Conservation (phyloP, 2,113 vertebrate genomes). For the Chaetura pelagica region DNA sequence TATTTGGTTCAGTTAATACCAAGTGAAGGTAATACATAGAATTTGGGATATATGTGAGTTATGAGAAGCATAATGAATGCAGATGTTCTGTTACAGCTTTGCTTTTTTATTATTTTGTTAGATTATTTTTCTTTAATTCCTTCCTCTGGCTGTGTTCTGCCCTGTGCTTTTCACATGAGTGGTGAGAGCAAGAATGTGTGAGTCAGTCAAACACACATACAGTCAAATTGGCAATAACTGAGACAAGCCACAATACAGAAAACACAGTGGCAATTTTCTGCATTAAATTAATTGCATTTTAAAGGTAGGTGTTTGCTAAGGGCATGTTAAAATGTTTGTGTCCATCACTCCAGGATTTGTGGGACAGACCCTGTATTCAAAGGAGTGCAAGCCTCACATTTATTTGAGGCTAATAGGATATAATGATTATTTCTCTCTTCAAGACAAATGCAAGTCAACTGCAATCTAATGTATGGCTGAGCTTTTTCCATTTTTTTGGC, state of each 20-base stretch:
- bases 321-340: not conserved
- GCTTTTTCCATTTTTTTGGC: not conserved
- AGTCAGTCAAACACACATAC: not conserved
- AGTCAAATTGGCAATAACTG: not conserved
- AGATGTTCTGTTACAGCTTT: not conserved
- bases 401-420: not conserved
- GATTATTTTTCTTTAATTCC: not conserved
- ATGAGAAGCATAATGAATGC: not conserved
- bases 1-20: not conserved
- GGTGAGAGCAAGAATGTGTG: not conserved
- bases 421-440: not conserved
- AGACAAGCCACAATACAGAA: constrained; percentile 8
- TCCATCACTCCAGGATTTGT: not conserved
- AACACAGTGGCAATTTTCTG: not conserved
- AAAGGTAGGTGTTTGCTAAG: not conserved
- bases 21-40: not conserved
- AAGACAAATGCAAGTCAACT: not conserved
- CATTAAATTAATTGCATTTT: not conserved
- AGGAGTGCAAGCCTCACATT: not conserved
- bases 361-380: not conserved
- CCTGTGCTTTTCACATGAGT: not conserved
- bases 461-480: not conserved
- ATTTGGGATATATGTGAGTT: not conserved
- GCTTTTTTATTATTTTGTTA: not conserved
- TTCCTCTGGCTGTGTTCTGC: not conserved